Percentiles rank a stretch among this genome's conserved stretches.
Evolutionary conservation across 2,888 invertebrate species (phyloP).

Genomic region (Ichneumoninae sp.): DNA sequence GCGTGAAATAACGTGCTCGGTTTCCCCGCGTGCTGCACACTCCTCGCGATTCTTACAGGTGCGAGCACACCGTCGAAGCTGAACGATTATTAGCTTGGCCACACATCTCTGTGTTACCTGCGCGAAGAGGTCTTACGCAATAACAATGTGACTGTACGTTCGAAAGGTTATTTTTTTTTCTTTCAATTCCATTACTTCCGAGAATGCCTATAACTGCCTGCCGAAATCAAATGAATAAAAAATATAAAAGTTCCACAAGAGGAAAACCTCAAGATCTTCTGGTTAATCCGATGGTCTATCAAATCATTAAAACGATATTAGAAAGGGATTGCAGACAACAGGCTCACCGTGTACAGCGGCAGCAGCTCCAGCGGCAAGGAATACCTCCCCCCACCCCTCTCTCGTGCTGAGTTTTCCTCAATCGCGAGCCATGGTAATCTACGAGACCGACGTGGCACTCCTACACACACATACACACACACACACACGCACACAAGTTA

Average conservation of each 20-base stretch:
- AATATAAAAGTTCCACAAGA: too few relatives aligned
- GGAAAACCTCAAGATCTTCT: slow-evolving; percentile 19
- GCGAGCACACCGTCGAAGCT: neutral
- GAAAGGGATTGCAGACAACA: slow-evolving; percentile 15
- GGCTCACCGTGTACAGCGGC: slow-evolving; percentile 31
- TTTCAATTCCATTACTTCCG: neutral
- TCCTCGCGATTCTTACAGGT: slow-evolving; percentile 13
- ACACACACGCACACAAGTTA: neutral
- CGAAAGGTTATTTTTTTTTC: neutral
- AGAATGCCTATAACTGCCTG: neutral
- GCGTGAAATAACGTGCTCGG: slow-evolving; percentile 69
- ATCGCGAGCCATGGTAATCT: slow-evolving; percentile 8
- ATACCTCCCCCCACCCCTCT: neutral
- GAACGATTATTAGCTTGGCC: slow-evolving; percentile 27
- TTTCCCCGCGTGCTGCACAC: slow-evolving; percentile 2
- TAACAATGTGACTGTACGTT: neutral
- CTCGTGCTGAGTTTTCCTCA: slow-evolving; percentile 38
- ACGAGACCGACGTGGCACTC: slow-evolving; percentile 9
- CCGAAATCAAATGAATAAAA: too few relatives aligned
- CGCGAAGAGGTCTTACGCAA: slow-evolving; percentile 25
- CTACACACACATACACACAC: neutral
- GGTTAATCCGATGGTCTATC: slow-evolving; percentile 1
- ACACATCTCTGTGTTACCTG: slow-evolving; percentile 1
- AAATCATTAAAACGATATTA: slow-evolving; percentile 41
- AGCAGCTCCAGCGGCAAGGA: neutral